phyloP scores from a whole-genome alignment of 35 echinoderm and acorn worm genomes.

The Apostichopus californicus region DNA sequence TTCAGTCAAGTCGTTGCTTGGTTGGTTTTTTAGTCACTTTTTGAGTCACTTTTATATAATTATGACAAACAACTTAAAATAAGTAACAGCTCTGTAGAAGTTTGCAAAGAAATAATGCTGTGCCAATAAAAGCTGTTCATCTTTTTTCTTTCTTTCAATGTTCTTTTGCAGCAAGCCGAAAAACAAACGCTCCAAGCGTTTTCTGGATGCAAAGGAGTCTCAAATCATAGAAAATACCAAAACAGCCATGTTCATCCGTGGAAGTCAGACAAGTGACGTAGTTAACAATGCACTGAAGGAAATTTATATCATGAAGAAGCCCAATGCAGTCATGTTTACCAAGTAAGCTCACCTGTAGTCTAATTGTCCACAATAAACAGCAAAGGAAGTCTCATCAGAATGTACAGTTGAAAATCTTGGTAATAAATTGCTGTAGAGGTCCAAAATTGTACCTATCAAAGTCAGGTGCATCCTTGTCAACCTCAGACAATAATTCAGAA shows the following conservation, averaged over 20 bases:
- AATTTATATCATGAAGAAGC: constrained; percentile 64
- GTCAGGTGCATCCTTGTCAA: too few relatives aligned
- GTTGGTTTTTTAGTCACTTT: too few relatives aligned
- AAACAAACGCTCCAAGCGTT: constrained; percentile 52
- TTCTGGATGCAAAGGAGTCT: constrained; percentile 37
- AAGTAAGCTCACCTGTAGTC: constrained; percentile 35
- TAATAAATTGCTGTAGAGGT: too few relatives aligned
- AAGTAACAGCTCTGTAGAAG: too few relatives aligned
- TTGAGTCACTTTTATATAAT: too few relatives aligned
- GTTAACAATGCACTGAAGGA: constrained; percentile 64
- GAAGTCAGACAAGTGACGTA: constrained; percentile 62
- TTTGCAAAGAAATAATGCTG: neutral
- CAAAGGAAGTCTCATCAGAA: neutral
- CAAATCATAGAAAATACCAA: constrained; percentile 67
- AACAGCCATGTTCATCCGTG: constrained; percentile 67
- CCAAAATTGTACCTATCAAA: too few relatives aligned
- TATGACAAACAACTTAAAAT: too few relatives aligned
- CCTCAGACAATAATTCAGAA: too few relatives aligned
- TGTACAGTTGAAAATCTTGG: too few relatives aligned
- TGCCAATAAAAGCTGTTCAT: neutral
- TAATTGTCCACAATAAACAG: neutral
- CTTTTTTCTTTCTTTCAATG: too few relatives aligned
- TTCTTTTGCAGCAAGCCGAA: constrained; percentile 68
- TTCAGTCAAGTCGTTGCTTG: too few relatives aligned
- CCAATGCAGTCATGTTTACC: constrained; percentile 71